Evolutionary conservation across 2,888 invertebrate genomes (phyloP).

Genomic region (Drosophila koepferae): DNA sequence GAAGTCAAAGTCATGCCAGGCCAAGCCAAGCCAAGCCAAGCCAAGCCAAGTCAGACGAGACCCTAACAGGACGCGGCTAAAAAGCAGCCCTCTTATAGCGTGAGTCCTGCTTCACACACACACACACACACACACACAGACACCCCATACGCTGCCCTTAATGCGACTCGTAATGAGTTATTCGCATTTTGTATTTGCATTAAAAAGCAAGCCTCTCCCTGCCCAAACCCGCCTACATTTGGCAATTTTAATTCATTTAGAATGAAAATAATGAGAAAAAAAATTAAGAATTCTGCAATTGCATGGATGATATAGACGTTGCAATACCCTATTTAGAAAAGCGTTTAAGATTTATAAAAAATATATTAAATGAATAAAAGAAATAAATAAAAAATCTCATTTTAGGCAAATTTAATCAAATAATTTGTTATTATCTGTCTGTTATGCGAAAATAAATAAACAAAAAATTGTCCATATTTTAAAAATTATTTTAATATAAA

Average conservation of each 20-base stretch:
- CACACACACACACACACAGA: constrained; percentile 18
- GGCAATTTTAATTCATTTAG: constrained; percentile 79
- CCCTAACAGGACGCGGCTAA: constrained; percentile 36
- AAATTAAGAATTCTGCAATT: background rate
- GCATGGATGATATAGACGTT: background rate
- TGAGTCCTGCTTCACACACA: constrained; percentile 45
- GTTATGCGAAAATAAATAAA: no score
- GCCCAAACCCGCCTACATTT: constrained; percentile 60
- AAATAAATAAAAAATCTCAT: no score
- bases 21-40: constrained; percentile 25
- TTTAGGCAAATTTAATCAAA: no score
- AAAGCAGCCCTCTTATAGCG: constrained; percentile 72
- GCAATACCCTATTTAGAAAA: constrained; percentile 10
- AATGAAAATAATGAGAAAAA: constrained; percentile 69
- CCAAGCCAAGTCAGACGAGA: constrained; percentile 27
- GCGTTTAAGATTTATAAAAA: no score
- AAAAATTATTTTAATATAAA: no score
- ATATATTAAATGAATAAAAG: no score
- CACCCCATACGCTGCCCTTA: constrained; percentile 65
- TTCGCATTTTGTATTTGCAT: constrained; percentile 78
- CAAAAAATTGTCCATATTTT: no score
- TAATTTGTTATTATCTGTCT: no score
- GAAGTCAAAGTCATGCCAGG: constrained; percentile 73
- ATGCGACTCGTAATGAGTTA: constrained; percentile 81
- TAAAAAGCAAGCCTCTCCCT: constrained; percentile 62